Evolutionary conservation across 2,113 vertebrate genomes (phyloP).

Genomic region (Rhegmatorhina hoffmannsi): DNA sequence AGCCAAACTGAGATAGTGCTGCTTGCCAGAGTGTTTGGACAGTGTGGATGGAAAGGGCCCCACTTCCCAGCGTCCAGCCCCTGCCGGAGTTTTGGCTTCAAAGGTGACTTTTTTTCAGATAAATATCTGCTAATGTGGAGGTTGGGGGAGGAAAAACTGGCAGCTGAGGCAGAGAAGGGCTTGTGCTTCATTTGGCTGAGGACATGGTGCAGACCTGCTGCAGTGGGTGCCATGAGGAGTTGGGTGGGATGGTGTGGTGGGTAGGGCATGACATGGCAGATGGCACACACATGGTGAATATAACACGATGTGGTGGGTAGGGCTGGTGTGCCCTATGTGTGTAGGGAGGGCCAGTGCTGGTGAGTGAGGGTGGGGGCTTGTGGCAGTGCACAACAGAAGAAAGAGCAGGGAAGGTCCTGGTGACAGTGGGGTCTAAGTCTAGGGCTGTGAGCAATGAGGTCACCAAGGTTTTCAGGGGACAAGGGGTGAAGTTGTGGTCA

Average conservation of each 20-base stretch:
- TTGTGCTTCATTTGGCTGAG: background rate
- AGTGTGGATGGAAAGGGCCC: background rate
- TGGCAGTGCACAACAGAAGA: background rate
- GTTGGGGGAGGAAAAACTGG: background rate
- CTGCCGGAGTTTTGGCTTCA: background rate
- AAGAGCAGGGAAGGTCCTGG: background rate
- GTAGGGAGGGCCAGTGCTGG: constrained; percentile 38
- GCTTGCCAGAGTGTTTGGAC: background rate
- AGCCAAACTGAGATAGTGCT: constrained; percentile 26
- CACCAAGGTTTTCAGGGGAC: background rate
- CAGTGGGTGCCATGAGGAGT: background rate
- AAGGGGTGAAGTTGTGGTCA: background rate
- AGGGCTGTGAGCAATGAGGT: background rate
- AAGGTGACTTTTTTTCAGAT: constrained; percentile 12
- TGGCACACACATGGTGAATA: background rate
- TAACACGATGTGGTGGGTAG: constrained; percentile 42
- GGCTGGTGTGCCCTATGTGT: constrained; percentile 17
- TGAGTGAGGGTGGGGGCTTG: background rate
- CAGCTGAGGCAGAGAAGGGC: background rate
- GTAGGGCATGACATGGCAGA: constrained; percentile 33
- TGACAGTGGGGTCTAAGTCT: fast-evolving
- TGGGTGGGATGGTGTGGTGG: background rate
- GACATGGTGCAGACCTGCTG: background rate
- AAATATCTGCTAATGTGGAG: background rate
- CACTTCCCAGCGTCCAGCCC: background rate